Percentiles rank a stretch among this genome's conserved stretches.
phyloP scores from a whole-genome alignment of 2,113 vertebrate species.

The Ciconia boyciana region DNA sequence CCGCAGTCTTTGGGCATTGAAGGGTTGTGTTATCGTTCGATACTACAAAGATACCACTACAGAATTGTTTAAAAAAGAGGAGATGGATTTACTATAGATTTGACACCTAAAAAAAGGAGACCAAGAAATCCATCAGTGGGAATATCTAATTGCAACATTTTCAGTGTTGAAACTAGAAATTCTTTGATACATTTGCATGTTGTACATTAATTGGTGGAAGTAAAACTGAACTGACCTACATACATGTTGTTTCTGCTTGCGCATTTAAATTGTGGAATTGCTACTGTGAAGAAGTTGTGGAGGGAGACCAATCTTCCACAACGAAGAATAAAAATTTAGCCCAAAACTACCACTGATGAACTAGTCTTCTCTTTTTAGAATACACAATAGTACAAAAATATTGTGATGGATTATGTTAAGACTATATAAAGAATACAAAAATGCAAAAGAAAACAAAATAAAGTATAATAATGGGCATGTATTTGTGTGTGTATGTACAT shows the following conservation, averaged over 20 bases:
- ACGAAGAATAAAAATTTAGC: neutral
- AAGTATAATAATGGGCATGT: conserved; percentile 43
- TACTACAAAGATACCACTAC: conserved; percentile 72
- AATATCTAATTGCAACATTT: neutral
- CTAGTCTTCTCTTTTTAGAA: conserved; percentile 73
- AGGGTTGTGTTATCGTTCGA: conserved; percentile 87
- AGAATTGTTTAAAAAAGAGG: conserved; percentile 57
- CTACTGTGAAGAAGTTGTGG: neutral
- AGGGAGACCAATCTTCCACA: neutral
- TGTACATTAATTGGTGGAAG: neutral
- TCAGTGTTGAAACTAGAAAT: neutral
- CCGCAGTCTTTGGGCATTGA: conserved; percentile 98
- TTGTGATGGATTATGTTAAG: conserved; percentile 51
- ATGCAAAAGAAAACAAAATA: conserved; percentile 17
- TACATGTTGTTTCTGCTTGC: neutral
- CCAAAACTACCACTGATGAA: conserved; percentile 15
- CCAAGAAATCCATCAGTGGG: conserved; percentile 30
- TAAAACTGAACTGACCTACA: neutral
- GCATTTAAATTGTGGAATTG: neutral
- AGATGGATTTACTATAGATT: conserved; percentile 58
- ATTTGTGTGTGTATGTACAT: neutral
- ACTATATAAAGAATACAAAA: conserved; percentile 52
- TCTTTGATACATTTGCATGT: neutral
- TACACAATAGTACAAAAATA: conserved; percentile 62
- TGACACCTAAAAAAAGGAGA: conserved; percentile 74